phyloP scores from a whole-genome alignment of 2,113 vertebrate genomes.

The Eolophus roseicapilla region DNA sequence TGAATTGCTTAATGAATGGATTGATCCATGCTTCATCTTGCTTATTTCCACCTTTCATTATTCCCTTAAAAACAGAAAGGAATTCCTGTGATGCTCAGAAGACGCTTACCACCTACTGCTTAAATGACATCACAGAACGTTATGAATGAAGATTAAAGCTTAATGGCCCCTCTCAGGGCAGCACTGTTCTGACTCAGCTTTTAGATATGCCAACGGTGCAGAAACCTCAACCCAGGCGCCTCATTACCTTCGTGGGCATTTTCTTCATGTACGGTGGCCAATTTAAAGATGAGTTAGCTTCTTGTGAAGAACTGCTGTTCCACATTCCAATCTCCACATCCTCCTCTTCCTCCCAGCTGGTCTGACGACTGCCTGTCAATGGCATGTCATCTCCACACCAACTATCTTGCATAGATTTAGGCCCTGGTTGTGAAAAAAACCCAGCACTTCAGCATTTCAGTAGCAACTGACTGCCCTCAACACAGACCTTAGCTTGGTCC shows the following conservation, averaged over 20 bases:
- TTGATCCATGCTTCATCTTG: slow-evolving; percentile 96
- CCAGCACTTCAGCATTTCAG: neutral
- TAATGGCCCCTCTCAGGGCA: neutral
- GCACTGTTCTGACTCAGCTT: neutral
- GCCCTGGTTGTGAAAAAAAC: slow-evolving; percentile 65
- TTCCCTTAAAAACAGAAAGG: slow-evolving; percentile 81
- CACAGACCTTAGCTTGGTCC: neutral
- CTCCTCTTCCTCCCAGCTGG: slow-evolving; percentile 94
- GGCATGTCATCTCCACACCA: slow-evolving; percentile 89
- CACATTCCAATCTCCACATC: slow-evolving; percentile 98
- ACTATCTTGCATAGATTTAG: slow-evolving; percentile 94
- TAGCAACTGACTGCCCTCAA: neutral
- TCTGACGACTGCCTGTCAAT: slow-evolving; percentile 74
- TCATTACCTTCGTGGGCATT: slow-evolving; percentile 87
- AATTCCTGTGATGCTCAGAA: neutral
- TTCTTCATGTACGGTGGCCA: slow-evolving; percentile 92
- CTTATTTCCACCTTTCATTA: slow-evolving; percentile 89
- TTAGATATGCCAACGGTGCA: neutral
- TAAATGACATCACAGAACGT: neutral
- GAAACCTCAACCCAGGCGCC: neutral
- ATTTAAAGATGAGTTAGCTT: slow-evolving; percentile 85
- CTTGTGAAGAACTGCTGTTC: slow-evolving; percentile 88
- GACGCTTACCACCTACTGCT: neutral
- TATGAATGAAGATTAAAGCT: neutral
- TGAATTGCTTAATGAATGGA: slow-evolving; percentile 94